These are phyloP conservation scores for Drosophila borealis DNA, from an alignment of 2,888 invertebrate species.

Conservation along the genomic window DNA sequence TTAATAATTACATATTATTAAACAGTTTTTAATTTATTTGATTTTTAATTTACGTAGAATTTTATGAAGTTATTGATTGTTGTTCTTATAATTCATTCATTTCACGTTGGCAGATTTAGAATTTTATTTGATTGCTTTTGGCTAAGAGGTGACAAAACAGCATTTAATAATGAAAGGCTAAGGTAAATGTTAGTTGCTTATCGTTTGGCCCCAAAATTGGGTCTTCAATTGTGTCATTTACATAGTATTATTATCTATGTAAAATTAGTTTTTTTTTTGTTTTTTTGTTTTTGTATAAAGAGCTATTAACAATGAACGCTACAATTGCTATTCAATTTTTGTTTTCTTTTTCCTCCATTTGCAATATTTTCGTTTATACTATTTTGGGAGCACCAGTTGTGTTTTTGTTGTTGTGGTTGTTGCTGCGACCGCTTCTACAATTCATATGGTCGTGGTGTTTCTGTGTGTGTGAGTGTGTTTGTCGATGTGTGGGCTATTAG, in stretches of 20 bases:
- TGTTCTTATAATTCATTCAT: conserved; percentile 29
- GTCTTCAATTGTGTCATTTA: conserved; percentile 23
- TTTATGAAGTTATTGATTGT: conserved; percentile 50
- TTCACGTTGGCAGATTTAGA: conserved; percentile 51
- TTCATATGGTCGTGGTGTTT: background rate
- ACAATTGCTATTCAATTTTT: conserved; percentile 41
- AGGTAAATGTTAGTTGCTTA: conserved; percentile 27
- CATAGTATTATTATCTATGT: conserved; percentile 33
- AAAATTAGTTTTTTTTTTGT: conserved; percentile 5
- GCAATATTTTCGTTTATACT: conserved; percentile 46
- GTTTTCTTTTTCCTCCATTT: conserved; percentile 14
- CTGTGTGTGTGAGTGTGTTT: conserved; percentile 8
- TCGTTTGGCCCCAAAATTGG: conserved; percentile 22
- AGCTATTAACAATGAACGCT: conserved; percentile 70
- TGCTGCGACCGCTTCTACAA: background rate
- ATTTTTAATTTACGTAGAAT: conserved; percentile 44
- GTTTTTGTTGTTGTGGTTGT: conserved; percentile 26
- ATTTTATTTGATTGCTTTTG: conserved; percentile 52
- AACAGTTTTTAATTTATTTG: conserved; percentile 21
- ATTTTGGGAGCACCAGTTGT: conserved; percentile 66
- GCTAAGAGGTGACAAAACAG: conserved; percentile 42
- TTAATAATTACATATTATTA: conserved; percentile 40
- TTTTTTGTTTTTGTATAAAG: conserved; percentile 37
- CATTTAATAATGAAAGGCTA: conserved; percentile 27
- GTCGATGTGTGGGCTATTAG: conserved; percentile 5